These are phyloP conservation scores for Caenorhabditis macrosperma DNA, from an alignment of 2,888 invertebrate species.

Conservation along the genomic window DNA sequence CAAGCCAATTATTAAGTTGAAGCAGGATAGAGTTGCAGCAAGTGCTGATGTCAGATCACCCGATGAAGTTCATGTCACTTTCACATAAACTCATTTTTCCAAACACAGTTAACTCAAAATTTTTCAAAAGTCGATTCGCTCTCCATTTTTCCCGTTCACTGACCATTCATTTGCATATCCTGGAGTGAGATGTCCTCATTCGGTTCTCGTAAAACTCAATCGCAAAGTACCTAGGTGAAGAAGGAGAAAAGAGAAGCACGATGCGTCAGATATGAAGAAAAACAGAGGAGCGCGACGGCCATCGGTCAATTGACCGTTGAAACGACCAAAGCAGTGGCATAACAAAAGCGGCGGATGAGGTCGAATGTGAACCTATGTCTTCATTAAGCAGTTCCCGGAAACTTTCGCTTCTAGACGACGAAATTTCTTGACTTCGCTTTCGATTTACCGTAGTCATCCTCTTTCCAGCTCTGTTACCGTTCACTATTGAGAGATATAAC, in stretches of 20 bases:
- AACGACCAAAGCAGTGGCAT: conserved; percentile 42
- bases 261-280: conserved; percentile 33
- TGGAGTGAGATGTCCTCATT: background rate
- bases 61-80: conserved; percentile 27
- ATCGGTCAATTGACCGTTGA: conserved; percentile 55
- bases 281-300: conserved; percentile 13
- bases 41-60: conserved; percentile 1
- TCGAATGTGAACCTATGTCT: conserved; percentile 40
- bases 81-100: background rate
- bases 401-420: conserved; percentile 21
- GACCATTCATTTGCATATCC: conserved; percentile 1
- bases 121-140: background rate
- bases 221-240: background rate
- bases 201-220: background rate
- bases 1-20: background rate
- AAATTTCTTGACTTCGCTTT: conserved; percentile 13
- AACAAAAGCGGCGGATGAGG: conserved; percentile 39
- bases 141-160: background rate
- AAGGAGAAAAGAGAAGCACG: conserved; percentile 2
- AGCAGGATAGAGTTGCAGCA: conserved; percentile 26
- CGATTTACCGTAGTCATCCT: background rate
- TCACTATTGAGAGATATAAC: too few relatives aligned
- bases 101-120: background rate
- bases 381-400: conserved; percentile 19
- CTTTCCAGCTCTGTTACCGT: background rate